Evolutionary conservation across 2,797 vertebrate genomes (phyloP).

Genomic region (Aeoliscus strigatus): DNA sequence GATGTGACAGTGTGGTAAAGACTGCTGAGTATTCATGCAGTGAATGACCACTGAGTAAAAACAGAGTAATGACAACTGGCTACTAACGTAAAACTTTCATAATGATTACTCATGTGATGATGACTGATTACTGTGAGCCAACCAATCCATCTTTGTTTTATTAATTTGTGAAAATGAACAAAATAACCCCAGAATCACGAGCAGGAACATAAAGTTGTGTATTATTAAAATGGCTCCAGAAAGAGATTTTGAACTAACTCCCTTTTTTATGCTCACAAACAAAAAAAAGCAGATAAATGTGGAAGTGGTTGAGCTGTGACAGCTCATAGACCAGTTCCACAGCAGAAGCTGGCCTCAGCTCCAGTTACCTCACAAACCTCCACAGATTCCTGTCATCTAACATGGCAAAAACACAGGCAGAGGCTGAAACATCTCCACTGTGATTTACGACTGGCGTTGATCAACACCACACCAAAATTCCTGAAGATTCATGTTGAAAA

Average conservation of each 20-base stretch:
- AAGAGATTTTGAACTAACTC: slow-evolving; percentile 16
- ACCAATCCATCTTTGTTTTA: no score
- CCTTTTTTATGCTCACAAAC: slow-evolving; percentile 13
- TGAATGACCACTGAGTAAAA: no score
- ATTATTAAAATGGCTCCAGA: slow-evolving; percentile 30
- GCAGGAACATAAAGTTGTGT: slow-evolving; percentile 14
- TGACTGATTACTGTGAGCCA: no score
- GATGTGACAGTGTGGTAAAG: no score
- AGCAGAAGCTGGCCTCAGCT: slow-evolving; percentile 20
- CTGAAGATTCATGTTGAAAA: slow-evolving; percentile 60
- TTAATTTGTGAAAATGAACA: slow-evolving; percentile 11
- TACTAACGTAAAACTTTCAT: no score
- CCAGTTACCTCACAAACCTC: slow-evolving; percentile 46
- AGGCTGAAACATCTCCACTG: slow-evolving; percentile 38
- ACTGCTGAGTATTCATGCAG: no score
- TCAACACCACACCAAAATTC: slow-evolving; percentile 55
- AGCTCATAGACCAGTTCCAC: slow-evolving; percentile 8
- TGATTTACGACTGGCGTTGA: slow-evolving; percentile 60
- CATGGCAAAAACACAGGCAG: slow-evolving; percentile 27
- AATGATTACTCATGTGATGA: no score
- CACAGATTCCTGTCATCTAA: slow-evolving; percentile 50
- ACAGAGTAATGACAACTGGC: no score
- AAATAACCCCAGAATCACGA: slow-evolving; percentile 13
- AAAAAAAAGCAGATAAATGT: slow-evolving; percentile 8
- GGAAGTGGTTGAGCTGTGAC: not conserved